Evolutionary conservation across 2,113 vertebrate genomes (phyloP).

Genomic region (Poicephalus meyeri): DNA sequence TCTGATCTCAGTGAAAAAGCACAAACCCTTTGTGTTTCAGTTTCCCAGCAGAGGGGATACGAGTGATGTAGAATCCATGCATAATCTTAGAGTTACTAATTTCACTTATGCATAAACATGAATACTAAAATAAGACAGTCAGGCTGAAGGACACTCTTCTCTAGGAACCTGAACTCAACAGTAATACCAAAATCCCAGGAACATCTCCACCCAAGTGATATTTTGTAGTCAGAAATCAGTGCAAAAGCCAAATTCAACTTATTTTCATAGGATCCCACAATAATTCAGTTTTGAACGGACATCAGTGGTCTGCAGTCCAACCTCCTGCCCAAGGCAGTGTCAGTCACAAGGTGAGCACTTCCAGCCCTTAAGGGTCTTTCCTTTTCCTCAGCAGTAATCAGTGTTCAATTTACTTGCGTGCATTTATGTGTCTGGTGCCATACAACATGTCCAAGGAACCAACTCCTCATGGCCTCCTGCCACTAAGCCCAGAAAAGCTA

Average conservation of each 20-base stretch:
- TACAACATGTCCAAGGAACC: not conserved
- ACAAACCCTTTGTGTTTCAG: not conserved
- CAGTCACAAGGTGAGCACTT: not conserved
- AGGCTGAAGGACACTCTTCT: not conserved
- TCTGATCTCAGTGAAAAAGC: not conserved
- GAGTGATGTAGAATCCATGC: not conserved
- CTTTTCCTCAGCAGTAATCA: not conserved
- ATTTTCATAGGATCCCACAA: not conserved
- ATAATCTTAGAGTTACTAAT: conserved; percentile 8
- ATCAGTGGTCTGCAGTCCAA: not conserved
- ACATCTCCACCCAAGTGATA: not conserved
- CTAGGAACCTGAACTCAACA: not conserved
- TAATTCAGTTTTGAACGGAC: not conserved
- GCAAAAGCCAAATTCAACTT: not conserved
- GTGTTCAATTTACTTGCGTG: not conserved
- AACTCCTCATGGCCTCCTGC: not conserved
- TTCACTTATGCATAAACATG: conserved; percentile 35
- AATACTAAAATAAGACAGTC: conserved; percentile 18
- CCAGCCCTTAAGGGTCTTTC: not conserved
- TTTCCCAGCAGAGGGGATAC: not conserved
- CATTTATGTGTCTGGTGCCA: not conserved
- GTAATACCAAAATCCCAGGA: not conserved
- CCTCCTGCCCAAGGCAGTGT: not conserved
- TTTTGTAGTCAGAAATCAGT: not conserved
- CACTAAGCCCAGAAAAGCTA: not conserved